Conservation (phyloP, 1,140 invertebrate species). For the Hormaphis cornu region DNA sequence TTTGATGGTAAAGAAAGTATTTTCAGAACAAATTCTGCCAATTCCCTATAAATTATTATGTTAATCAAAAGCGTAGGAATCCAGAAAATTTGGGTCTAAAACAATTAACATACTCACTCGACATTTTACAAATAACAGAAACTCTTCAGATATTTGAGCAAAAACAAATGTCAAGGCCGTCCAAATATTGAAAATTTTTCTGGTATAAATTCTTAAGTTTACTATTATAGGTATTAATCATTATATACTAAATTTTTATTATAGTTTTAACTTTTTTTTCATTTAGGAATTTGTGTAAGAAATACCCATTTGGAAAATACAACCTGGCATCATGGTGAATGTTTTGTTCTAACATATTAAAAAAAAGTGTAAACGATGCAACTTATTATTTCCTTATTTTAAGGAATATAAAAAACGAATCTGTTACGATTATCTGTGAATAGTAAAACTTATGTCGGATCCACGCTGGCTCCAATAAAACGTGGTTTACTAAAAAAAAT, state of each 20-base stretch:
- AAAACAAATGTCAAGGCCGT: background rate
- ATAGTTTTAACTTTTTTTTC: no score
- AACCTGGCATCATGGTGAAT: background rate
- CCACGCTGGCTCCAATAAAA: background rate
- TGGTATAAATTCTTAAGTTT: background rate
- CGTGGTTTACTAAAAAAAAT: background rate
- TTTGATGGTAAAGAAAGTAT: no score
- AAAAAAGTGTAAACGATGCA: background rate
- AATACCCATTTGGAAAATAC: background rate
- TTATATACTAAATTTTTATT: no score
- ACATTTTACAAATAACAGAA: background rate
- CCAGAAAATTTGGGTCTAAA: background rate
- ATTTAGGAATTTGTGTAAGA: no score
- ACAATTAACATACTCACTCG: background rate
- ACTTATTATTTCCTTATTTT: background rate
- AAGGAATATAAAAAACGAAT: background rate
- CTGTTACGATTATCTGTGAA: background rate
- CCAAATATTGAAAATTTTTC: background rate
- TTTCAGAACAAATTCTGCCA: no score
- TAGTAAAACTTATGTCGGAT: background rate
- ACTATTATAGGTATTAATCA: no score
- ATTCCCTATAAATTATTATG: background rate
- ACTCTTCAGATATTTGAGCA: background rate
- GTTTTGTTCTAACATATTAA: background rate
- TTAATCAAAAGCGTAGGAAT: background rate